These are phyloP conservation scores for Anomalospiza imberbis DNA, from an alignment of 2,797 vertebrate species.

Conservation along the genomic window DNA sequence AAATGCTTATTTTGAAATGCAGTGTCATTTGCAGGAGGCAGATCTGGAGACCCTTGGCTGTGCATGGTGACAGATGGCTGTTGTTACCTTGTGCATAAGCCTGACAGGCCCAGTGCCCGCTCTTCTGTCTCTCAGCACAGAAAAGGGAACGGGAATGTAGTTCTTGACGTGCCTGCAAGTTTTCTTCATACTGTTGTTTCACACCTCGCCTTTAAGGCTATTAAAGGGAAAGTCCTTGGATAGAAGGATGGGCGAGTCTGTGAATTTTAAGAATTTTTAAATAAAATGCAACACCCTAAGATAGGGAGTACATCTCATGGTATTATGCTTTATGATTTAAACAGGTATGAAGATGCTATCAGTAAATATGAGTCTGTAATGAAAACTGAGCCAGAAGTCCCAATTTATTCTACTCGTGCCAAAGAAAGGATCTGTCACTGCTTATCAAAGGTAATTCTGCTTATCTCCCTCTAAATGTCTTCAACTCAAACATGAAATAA, in stretches of 20 bases:
- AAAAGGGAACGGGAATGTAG: not conserved
- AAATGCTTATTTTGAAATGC: not conserved
- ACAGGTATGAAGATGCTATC: conserved; percentile 89
- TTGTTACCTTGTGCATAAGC: not conserved
- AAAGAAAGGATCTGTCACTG: conserved; percentile 95
- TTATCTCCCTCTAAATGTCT: not conserved
- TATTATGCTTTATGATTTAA: not conserved
- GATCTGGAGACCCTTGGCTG: not conserved
- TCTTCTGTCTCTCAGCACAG: not conserved
- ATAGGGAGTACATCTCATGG: not conserved
- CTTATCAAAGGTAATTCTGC: conserved; percentile 82
- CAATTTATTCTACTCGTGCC: conserved; percentile 81
- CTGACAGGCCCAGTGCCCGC: not conserved
- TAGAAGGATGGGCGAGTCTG: not conserved
- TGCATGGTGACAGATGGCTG: not conserved
- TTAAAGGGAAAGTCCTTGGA: not conserved
- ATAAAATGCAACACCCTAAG: not conserved
- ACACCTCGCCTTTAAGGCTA: not conserved
- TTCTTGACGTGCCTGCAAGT: not conserved
- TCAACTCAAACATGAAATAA: not conserved
- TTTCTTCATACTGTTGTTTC: not conserved
- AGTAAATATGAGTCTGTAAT: conserved; percentile 88
- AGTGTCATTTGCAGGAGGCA: not conserved
- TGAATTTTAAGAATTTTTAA: not conserved
- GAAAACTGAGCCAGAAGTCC: conserved; percentile 87